Evolutionary conservation across 2,113 vertebrate species (phyloP).

Genomic region (Riparia riparia): DNA sequence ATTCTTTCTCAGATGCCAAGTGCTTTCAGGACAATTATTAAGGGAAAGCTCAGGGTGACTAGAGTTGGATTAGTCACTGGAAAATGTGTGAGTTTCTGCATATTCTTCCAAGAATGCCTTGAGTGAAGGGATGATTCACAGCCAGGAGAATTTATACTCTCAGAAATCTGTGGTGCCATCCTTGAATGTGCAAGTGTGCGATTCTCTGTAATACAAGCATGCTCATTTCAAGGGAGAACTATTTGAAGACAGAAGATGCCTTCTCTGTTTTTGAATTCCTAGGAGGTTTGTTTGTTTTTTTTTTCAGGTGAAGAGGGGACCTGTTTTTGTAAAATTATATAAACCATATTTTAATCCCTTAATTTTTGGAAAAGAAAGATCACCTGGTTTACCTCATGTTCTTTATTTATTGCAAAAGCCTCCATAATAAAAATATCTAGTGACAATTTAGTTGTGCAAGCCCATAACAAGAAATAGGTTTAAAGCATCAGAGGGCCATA

Average conservation of each 20-base stretch:
- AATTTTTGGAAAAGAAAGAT: neutral
- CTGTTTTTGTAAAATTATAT: neutral
- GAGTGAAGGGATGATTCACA: conserved; percentile 53
- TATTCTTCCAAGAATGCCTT: neutral
- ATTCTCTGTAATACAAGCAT: neutral
- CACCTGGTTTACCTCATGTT: neutral
- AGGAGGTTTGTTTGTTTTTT: neutral
- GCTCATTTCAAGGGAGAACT: neutral
- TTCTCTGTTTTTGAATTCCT: neutral
- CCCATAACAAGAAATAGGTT: neutral
- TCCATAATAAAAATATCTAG: neutral
- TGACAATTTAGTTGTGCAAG: neutral
- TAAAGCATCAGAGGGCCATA: neutral
- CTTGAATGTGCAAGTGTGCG: neutral
- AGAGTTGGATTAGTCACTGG: conserved; percentile 39
- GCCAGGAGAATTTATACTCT: neutral
- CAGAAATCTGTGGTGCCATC: neutral
- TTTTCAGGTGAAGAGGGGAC: neutral
- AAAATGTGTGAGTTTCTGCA: conserved; percentile 16
- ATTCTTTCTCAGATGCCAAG: neutral
- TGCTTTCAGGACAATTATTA: neutral
- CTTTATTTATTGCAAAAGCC: neutral
- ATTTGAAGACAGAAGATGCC: neutral
- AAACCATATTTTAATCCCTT: neutral
- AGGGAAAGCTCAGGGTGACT: neutral